Evolutionary conservation across 1,140 invertebrate species (phyloP).

Genomic region (Apis dorsata): DNA sequence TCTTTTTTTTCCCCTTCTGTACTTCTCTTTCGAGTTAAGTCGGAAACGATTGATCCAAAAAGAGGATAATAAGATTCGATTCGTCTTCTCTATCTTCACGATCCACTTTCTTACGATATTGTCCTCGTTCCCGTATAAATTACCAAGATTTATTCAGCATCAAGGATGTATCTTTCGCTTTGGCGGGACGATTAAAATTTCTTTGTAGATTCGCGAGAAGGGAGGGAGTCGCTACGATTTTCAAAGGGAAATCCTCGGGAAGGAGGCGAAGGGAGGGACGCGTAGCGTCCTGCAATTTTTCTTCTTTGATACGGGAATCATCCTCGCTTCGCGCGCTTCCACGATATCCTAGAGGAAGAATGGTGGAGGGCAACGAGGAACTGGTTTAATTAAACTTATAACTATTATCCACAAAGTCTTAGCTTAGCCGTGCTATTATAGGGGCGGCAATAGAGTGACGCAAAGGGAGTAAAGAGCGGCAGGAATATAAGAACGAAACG

Average conservation of each 20-base stretch:
- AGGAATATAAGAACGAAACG: conserved; percentile 31
- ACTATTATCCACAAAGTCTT: conserved; percentile 48
- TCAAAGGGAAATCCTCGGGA: background rate
- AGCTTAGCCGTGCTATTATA: conserved; percentile 40
- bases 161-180: background rate
- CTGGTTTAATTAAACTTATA: conserved; percentile 57
- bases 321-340: background rate
- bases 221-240: background rate
- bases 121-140: background rate
- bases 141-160: background rate
- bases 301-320: conserved; percentile 44
- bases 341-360: conserved; percentile 40
- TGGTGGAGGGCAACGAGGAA: conserved; percentile 24
- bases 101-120: background rate
- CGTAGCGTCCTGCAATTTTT: conserved; percentile 18
- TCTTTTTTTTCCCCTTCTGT: too few species aligned
- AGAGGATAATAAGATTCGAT: too few species aligned
- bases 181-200: background rate
- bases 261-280: too few species aligned
- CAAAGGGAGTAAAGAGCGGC: conserved; percentile 30
- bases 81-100: too few species aligned
- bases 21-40: too few species aligned
- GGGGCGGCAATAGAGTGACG: conserved; percentile 36
- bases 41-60: too few species aligned
- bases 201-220: background rate